Conservation (phyloP, 2,797 vertebrate genomes). For the Bryconaethiops microstoma region DNA sequence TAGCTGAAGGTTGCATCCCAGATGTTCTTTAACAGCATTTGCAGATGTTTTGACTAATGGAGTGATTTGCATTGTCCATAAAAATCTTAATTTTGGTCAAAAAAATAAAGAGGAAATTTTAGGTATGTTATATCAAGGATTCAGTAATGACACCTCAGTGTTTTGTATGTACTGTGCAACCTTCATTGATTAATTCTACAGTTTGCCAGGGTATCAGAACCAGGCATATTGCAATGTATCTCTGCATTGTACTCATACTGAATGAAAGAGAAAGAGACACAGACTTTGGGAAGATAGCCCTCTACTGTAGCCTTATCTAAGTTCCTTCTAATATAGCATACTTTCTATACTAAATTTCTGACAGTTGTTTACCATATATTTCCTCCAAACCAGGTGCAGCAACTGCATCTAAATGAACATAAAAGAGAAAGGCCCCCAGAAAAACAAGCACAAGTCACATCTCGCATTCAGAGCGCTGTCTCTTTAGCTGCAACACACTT, state of each 20-base stretch:
- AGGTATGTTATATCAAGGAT: too few species aligned
- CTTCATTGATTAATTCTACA: too few species aligned
- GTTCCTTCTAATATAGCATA: conserved; percentile 51
- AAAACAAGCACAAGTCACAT: conserved; percentile 48
- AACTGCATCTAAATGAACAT: conserved; percentile 58
- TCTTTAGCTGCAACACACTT: not conserved
- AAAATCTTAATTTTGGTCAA: too few species aligned
- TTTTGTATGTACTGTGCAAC: too few species aligned
- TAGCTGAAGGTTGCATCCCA: too few species aligned
- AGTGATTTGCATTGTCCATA: too few species aligned
- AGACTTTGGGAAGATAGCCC: not conserved
- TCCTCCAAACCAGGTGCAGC: conserved; percentile 55
- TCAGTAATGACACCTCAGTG: too few species aligned
- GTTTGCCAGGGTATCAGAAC: too few species aligned
- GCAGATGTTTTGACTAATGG: too few species aligned
- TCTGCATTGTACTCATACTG: not conserved
- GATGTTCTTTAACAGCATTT: too few species aligned
- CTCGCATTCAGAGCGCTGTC: conserved; percentile 24
- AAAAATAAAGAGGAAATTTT: too few species aligned
- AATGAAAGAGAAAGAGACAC: not conserved
- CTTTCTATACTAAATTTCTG: conserved; percentile 58
- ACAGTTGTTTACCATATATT: conserved; percentile 64
- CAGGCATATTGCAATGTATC: too few species aligned
- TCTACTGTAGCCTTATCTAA: conserved; percentile 3
- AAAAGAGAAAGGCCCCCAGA: not conserved